Conservation (phyloP, 2,113 vertebrate genomes). For the Numenius arquata region DNA sequence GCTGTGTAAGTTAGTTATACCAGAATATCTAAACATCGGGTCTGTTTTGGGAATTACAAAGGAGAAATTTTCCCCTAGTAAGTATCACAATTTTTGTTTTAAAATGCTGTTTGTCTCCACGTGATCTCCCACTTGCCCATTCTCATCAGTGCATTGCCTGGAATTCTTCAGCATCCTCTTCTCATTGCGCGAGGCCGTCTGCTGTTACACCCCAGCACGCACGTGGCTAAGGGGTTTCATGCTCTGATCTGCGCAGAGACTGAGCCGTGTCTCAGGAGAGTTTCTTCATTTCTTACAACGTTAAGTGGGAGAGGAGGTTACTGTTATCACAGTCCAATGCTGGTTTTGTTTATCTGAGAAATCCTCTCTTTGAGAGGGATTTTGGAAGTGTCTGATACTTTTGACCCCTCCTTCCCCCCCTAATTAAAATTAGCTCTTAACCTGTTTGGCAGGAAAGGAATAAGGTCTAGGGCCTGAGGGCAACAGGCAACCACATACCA, state of each 20-base stretch:
- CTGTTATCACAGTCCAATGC: background rate
- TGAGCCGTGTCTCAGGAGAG: background rate
- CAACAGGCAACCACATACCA: conserved; percentile 24
- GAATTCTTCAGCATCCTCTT: background rate
- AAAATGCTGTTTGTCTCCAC: background rate
- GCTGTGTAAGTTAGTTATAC: background rate
- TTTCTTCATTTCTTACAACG: background rate
- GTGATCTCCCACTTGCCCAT: background rate
- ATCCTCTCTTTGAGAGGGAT: background rate
- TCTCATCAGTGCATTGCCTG: background rate
- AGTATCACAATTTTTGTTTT: background rate
- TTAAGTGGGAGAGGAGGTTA: background rate
- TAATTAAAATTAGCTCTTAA: background rate
- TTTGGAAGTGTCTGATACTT: conserved; percentile 35
- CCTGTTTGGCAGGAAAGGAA: conserved; percentile 40
- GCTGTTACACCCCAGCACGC: background rate
- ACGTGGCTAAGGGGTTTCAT: background rate
- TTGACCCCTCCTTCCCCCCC: background rate
- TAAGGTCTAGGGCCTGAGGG: conserved; percentile 37
- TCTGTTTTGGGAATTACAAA: background rate
- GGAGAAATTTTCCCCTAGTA: background rate
- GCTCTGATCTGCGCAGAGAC: background rate
- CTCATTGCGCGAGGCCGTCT: background rate
- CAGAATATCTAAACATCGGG: background rate
- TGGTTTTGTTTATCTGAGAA: background rate